A percentile compares a stretch with the other conserved stretches of the same genome.
Conservation (phyloP, 2,797 vertebrate species). For the Pteropus rufus region DNA sequence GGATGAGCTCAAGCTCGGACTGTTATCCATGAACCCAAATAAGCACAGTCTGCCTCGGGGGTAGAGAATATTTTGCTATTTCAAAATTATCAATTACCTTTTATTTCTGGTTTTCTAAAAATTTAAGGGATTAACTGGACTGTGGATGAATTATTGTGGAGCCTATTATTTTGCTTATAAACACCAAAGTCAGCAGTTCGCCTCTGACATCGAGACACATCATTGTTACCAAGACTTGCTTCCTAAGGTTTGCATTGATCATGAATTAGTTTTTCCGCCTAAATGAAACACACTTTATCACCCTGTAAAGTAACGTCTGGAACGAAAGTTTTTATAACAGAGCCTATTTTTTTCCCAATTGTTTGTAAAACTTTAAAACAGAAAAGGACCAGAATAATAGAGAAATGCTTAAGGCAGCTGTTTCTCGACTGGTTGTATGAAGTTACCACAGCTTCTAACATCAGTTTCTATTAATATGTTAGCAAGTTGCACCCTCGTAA, state of each 20-base stretch:
- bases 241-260: background rate
- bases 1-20: background rate
- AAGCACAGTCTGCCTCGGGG: background rate
- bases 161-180: background rate
- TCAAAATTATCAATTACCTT: background rate
- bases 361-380: background rate
- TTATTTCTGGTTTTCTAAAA: slow-evolving; percentile 7
- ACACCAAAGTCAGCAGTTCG: background rate
- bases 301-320: background rate
- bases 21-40: background rate
- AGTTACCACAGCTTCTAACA: background rate
- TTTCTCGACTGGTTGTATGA: background rate
- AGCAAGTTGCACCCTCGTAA: background rate
- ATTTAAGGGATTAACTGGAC: background rate
- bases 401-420: background rate
- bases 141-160: background rate
- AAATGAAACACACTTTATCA: no score
- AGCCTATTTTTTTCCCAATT: background rate
- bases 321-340: background rate
- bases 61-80: background rate
- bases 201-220: background rate
- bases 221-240: background rate
- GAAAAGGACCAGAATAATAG: background rate
- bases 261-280: background rate
- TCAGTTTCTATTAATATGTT: background rate